Conservation (phyloP, 2,888 invertebrate genomes). For the Drosophila aldrichi region DNA sequence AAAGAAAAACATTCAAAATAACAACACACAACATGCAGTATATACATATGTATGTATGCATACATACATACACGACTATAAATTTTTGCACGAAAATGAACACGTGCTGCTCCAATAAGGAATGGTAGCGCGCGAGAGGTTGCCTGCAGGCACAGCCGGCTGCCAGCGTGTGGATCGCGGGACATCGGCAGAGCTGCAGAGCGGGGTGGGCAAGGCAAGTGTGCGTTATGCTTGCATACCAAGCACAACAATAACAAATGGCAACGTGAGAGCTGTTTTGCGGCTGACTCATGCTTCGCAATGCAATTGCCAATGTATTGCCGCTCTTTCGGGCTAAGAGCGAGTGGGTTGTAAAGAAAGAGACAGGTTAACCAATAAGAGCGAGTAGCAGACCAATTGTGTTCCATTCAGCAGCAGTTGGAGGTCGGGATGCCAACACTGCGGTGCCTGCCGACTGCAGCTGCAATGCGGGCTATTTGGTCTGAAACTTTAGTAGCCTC, state of each 20-base stretch:
- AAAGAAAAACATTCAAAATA: constrained; percentile 7
- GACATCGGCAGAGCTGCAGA: not conserved
- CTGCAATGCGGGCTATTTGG: constrained; percentile 27
- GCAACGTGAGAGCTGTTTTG: constrained; percentile 39
- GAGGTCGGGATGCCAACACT: constrained; percentile 29
- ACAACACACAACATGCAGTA: constrained; percentile 17
- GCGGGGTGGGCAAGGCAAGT: constrained; percentile 6
- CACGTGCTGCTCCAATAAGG: constrained; percentile 67
- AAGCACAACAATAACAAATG: constrained; percentile 66
- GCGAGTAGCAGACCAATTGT: constrained; percentile 31
- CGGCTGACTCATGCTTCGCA: constrained; percentile 56
- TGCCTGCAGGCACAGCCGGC: constrained; percentile 60
- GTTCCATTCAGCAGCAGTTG: constrained; percentile 34
- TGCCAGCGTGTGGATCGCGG: constrained; percentile 17
- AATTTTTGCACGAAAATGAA: constrained; percentile 77
- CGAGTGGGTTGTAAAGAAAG: constrained; percentile 21
- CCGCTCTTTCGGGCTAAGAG: constrained; percentile 59
- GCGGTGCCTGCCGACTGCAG: constrained; percentile 43
- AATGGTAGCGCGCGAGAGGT: constrained; percentile 43
- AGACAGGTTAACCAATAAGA: constrained; percentile 44
- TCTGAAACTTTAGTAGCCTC: constrained; percentile 73
- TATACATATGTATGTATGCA: not conserved
- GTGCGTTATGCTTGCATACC: constrained; percentile 63
- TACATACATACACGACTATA: constrained; percentile 35
- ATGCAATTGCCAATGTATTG: constrained; percentile 32